Evolutionary conservation across 1,140 invertebrate species (phyloP).

Genomic region (Polyergus mexicanus): DNA sequence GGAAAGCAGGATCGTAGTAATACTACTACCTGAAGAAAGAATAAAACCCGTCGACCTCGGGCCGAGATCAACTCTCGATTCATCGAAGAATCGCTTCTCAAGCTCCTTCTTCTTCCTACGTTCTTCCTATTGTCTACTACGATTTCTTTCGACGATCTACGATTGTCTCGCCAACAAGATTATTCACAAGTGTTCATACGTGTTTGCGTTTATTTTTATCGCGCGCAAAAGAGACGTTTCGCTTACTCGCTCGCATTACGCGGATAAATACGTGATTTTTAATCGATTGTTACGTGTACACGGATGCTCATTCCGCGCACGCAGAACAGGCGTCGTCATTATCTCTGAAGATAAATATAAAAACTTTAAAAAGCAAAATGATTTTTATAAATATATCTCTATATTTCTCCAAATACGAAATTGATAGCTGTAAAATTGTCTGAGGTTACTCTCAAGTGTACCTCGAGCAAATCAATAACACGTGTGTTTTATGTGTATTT

Average conservation of each 20-base stretch:
- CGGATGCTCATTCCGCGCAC: constrained; percentile 13
- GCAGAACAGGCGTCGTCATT: neutral
- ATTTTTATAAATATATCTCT: neutral
- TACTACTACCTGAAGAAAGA: neutral
- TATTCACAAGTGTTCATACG: constrained; percentile 25
- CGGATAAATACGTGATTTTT: constrained; percentile 23
- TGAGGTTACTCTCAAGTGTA: neutral
- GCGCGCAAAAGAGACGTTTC: neutral
- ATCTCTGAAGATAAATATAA: neutral
- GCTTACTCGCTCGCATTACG: neutral
- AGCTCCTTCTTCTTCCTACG: neutral
- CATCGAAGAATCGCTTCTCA: constrained; percentile 48
- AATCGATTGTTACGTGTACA: neutral
- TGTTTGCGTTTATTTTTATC: constrained; percentile 38
- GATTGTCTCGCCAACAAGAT: neutral
- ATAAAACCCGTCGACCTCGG: constrained; percentile 63
- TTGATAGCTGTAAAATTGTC: neutral
- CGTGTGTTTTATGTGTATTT: neutral
- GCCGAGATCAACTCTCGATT: constrained; percentile 58
- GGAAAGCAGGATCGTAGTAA: neutral
- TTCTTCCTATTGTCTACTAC: neutral
- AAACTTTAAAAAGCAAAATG: neutral
- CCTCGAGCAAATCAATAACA: neutral
- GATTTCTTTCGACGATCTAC: neutral
- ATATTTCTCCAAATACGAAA: no score